Base-by-base conservation (phyloP, 2,888 invertebrate genomes). In the Chloromyia formosa region DNA sequence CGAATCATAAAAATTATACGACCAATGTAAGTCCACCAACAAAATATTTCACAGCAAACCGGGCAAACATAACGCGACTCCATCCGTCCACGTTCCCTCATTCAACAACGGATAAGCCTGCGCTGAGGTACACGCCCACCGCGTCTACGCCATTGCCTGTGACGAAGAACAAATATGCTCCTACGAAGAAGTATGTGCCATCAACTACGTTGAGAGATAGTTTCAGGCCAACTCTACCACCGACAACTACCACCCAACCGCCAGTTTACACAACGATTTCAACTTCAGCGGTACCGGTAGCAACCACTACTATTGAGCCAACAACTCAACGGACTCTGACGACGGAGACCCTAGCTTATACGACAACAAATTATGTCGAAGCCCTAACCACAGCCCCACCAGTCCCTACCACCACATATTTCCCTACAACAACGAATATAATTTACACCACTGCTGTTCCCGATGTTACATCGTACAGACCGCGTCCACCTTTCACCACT, bases 1-100 rank as follows among this genome's bases (percentile, higher is more conserved):
- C 85, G 7, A 87, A 87, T 78, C 86, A 87, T 76, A 88, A 88
- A n/a, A 83, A 83, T 1, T 82, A 82, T 23, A 80, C 84, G 16
- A 77, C 79, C 5, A 81, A 83, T 1, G 78, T 77, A 3, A 79
- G 79, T 3, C 79, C 79, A 3, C 81, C 83, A n/a, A 80, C 82
- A 1, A 80, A 82, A 0, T 82, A 84, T 12, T 81, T 76, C 56
- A 75, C 79, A 18, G 81, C 82, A 74, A 78, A 82, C 42, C 79
- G 80, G 80, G 2, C 80, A 80, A 60, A 82, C 83, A 27, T 82
- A 80, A 53, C 79, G 81, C 66, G 61, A 54, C 60, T 68, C 16
- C 68, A 60, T 60, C 58, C 61, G 27, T 45, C 68, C 12, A 69
- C 66, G 5, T 71, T 56, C n/a, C 71, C 71, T 3, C 56, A 56